A percentile compares a stretch with the other conserved stretches of the same genome.
These are phyloP conservation scores for Pandion haliaetus DNA, from an alignment of 2,113 vertebrate genomes.

Conservation along the genomic window DNA sequence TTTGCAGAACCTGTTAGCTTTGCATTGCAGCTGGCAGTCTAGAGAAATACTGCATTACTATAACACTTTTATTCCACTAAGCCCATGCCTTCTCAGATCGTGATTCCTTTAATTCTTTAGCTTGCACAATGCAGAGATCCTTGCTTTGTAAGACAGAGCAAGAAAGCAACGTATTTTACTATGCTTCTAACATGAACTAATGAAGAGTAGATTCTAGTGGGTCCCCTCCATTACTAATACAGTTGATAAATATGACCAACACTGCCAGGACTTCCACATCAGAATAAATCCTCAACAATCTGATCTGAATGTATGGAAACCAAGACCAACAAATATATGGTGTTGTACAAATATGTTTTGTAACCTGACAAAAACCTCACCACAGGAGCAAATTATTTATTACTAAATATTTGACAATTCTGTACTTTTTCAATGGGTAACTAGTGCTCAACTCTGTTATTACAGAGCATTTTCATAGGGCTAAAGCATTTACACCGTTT, in stretches of 20 bases:
- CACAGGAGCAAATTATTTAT: background rate
- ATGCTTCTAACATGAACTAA: background rate
- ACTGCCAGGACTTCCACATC: background rate
- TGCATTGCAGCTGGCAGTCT: background rate
- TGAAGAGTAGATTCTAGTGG: background rate
- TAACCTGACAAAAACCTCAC: background rate
- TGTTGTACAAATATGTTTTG: background rate
- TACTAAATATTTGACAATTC: background rate
- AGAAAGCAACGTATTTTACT: background rate
- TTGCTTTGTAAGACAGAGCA: background rate
- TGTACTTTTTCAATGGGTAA: background rate
- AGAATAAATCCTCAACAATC: background rate
- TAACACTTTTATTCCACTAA: background rate
- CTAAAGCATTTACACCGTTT: background rate
- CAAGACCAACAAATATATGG: background rate
- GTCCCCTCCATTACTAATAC: background rate
- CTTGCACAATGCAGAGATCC: background rate
- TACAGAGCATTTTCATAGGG: background rate
- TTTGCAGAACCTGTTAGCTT: background rate
- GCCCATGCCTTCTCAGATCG: background rate
- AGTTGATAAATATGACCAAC: background rate
- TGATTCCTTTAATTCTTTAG: background rate
- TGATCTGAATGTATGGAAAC: background rate
- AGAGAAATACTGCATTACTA: background rate
- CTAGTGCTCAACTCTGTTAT: background rate